A percentile compares a stretch with the other conserved stretches of the same genome.
phyloP scores from a whole-genome alignment of 2,797 vertebrate genomes.

The Notamacropus eugenii region DNA sequence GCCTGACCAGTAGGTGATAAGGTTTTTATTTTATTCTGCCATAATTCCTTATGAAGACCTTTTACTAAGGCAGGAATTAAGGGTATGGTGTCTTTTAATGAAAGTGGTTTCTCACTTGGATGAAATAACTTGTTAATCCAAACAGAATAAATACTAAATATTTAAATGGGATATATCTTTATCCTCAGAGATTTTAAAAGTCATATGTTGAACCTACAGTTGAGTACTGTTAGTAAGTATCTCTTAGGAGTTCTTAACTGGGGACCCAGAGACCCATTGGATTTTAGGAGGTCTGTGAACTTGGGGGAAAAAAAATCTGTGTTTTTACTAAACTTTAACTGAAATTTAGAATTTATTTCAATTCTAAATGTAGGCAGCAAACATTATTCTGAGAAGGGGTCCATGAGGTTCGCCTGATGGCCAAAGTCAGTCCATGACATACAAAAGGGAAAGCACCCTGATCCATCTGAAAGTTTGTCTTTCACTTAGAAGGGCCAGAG shows the following conservation, averaged over 20 bases:
- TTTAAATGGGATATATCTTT: not conserved
- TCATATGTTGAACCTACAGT: conserved; percentile 33
- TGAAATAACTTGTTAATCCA: not conserved
- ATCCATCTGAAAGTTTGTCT: conserved; percentile 46
- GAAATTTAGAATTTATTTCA: not conserved
- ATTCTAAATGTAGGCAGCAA: not conserved
- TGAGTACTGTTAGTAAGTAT: not conserved
- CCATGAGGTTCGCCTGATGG: not conserved
- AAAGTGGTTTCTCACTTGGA: not conserved
- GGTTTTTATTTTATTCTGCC: not conserved
- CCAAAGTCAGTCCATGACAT: not conserved
- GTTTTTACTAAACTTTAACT: too few relatives aligned
- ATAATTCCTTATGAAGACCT: not conserved
- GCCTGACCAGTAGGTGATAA: not conserved
- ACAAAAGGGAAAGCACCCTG: not conserved
- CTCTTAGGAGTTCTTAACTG: not conserved
- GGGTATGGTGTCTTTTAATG: not conserved
- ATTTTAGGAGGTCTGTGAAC: not conserved
- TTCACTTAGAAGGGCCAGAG: conserved; percentile 30
- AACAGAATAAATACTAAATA: not conserved
- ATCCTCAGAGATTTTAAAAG: not conserved
- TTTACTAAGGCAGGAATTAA: not conserved
- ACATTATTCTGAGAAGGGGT: not conserved
- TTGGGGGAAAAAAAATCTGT: too few relatives aligned
- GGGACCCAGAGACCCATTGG: not conserved